phyloP scores from a whole-genome alignment of 1,140 invertebrate genomes.

The fruit fly (Drosophila melanogaster) region DNA sequence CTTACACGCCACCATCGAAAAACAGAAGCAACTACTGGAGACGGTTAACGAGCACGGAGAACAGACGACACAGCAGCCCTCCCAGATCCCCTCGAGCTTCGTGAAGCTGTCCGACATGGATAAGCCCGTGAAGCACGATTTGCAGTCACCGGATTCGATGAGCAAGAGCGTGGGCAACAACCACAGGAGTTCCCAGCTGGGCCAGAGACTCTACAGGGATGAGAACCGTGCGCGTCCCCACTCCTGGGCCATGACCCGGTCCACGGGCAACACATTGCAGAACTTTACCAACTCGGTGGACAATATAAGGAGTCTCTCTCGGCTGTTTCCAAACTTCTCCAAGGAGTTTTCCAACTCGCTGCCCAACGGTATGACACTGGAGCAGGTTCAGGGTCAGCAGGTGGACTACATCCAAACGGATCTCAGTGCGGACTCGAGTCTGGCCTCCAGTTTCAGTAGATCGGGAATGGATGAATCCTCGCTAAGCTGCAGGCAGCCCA shows the following conservation, averaged over 20 bases:
- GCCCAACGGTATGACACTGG: constrained; percentile 70
- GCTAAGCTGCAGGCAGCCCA: constrained; percentile 84
- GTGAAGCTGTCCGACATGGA: constrained; percentile 87
- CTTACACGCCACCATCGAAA: constrained; percentile 83
- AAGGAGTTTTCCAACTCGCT: constrained; percentile 83
- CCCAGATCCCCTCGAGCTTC: constrained; percentile 72
- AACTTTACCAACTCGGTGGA: constrained; percentile 84
- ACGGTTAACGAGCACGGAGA: constrained; percentile 78
- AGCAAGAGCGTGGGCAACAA: constrained; percentile 81
- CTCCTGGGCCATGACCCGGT: constrained; percentile 87
- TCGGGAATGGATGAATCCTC: constrained; percentile 84
- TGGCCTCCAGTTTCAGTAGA: constrained; percentile 82
- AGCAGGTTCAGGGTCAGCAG: constrained; percentile 52
- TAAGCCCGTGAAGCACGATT: constrained; percentile 84
- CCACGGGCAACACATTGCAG: constrained; percentile 84
- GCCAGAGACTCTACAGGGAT: constrained; percentile 86
- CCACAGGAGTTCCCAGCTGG: constrained; percentile 77
- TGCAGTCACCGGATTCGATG: constrained; percentile 77
- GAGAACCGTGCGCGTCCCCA: constrained; percentile 86
- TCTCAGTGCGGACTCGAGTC: constrained; percentile 78
- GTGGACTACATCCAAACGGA: constrained; percentile 81
- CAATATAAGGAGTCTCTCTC: constrained; percentile 79
- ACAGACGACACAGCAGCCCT: constrained; percentile 23
- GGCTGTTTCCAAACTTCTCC: constrained; percentile 85
- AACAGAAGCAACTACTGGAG: constrained; percentile 81